Percentiles rank a stretch among this genome's conserved stretches.
These are phyloP conservation scores for Aphidoletes aphidimyza DNA, from an alignment of 2,888 invertebrate species.

Conservation along the genomic window DNA sequence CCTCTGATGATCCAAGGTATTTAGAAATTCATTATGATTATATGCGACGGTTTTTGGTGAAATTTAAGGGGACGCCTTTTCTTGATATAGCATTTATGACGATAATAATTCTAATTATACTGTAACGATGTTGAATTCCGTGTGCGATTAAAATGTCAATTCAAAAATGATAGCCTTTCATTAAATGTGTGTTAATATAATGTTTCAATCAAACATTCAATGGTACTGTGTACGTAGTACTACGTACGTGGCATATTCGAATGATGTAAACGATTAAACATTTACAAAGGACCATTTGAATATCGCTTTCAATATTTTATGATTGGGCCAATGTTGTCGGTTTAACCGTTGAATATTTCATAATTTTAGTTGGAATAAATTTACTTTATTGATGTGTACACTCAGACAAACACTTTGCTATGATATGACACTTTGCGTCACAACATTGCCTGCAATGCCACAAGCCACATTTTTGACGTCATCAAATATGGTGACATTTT, in stretches of 20 bases:
- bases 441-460: no score
- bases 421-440: no score
- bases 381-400: no score
- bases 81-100: background rate
- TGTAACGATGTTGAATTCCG: background rate
- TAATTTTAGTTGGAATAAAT: background rate
- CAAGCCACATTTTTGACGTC: no score
- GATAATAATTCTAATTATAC: constrained; percentile 2
- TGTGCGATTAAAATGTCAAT: background rate
- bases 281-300: background rate
- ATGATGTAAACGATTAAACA: constrained; percentile 36
- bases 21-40: no score
- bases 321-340: background rate
- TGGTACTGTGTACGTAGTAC: background rate
- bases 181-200: background rate
- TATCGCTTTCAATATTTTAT: background rate
- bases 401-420: no score
- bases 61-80: no score
- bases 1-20: background rate
- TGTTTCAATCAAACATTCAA: constrained; percentile 25
- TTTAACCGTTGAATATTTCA: background rate
- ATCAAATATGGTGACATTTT: no score
- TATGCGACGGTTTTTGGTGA: no score
- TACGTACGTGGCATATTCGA: no score
- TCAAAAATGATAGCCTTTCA: constrained; percentile 4